These are phyloP conservation scores for Petrosia ficiformis DNA, from an alignment of 37 sponge, comb jelly and placozoan species.

Conservation along the genomic window DNA sequence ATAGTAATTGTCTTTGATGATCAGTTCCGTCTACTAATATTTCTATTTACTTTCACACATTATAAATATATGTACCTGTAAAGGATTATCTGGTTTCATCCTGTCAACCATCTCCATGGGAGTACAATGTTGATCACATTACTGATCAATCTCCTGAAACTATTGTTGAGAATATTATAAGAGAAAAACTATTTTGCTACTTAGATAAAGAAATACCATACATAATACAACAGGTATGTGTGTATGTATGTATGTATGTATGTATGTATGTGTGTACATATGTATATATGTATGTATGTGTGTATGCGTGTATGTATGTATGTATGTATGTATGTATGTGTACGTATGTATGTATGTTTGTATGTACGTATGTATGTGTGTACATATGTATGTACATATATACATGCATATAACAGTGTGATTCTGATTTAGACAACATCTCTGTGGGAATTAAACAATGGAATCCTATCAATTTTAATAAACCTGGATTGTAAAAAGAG, in stretches of 20 bases:
- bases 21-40: too few species aligned
- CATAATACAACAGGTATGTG: conserved; percentile 64
- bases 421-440: conserved; percentile 34
- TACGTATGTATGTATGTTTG: too few species aligned
- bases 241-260: neutral
- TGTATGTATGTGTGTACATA: neutral
- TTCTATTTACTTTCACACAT: too few species aligned
- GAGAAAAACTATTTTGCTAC: conserved; percentile 70
- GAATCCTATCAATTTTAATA: conserved; percentile 36
- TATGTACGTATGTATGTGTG: conserved; percentile 13
- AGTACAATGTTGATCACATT: conserved; percentile 10
- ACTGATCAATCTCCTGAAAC: conserved; percentile 16
- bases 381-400: neutral
- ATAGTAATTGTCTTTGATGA: too few species aligned
- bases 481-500: conserved; percentile 44
- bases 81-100: conserved; percentile 50
- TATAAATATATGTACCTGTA: too few species aligned
- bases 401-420: too few species aligned
- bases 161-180: conserved; percentile 65
- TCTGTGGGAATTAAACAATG: conserved; percentile 55
- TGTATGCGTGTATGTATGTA: conserved; percentile 32
- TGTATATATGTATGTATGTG: neutral
- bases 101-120: conserved; percentile 51
- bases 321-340: neutral
- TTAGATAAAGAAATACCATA: conserved; percentile 77